Conservation (phyloP, 2,113 vertebrate species). For the Panthera uncia region DNA sequence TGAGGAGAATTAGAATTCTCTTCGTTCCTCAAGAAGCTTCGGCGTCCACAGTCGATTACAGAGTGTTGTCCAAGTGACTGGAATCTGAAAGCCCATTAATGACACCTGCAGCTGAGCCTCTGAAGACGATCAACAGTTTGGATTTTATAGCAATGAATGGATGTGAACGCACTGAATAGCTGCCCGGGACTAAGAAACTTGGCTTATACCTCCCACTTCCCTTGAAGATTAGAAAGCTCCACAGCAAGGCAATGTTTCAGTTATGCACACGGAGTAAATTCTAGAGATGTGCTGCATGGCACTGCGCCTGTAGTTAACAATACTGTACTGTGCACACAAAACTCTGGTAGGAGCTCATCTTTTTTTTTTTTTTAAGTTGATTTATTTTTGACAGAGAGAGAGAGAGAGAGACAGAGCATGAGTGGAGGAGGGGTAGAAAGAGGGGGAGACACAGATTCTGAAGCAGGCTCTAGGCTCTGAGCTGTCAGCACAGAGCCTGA, state of each 20-base stretch:
- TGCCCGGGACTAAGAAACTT: conserved; percentile 2
- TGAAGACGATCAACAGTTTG: background rate
- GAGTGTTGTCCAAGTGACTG: background rate
- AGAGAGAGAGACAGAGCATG: no score
- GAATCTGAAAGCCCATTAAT: background rate
- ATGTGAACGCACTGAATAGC: background rate
- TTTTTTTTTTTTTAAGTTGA: no score
- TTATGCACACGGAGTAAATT: background rate
- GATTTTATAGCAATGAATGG: background rate
- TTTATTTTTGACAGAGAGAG: no score
- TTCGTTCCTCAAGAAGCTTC: background rate
- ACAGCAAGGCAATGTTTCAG: background rate
- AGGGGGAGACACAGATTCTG: no score
- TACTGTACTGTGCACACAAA: background rate
- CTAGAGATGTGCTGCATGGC: background rate
- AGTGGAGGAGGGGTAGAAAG: no score
- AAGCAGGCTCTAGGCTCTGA: no score
- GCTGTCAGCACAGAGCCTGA: no score
- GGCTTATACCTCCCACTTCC: background rate
- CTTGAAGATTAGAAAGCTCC: background rate
- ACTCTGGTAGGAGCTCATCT: background rate
- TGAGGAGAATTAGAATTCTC: background rate
- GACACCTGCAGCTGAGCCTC: background rate
- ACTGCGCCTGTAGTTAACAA: background rate
- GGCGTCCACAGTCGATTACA: background rate